A percentile compares a stretch with the other conserved stretches of the same genome.
Conservation (phyloP, 2,113 vertebrate species). For the Boulengeromyrus knoepffleri region DNA sequence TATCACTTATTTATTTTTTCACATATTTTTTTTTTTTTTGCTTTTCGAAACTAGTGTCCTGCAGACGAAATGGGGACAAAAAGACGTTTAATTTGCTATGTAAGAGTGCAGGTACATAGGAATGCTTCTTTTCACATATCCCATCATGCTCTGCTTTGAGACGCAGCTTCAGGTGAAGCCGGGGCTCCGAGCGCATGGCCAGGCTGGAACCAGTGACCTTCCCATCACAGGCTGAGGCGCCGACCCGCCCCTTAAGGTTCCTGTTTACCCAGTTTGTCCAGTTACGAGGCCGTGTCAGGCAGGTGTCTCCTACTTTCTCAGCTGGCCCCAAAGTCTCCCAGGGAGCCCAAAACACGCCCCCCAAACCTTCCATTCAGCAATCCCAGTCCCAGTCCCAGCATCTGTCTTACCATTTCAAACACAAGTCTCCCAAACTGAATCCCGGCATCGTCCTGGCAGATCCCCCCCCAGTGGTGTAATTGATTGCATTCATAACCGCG, state of each 20-base stretch:
- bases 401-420: not conserved
- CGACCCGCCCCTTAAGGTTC: not conserved
- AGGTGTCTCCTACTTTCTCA: not conserved
- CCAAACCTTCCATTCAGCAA: not conserved
- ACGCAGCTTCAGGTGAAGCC: not conserved
- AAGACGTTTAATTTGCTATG: not conserved
- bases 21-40: not conserved
- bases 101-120: not conserved
- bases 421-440: not conserved
- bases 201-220: not conserved
- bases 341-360: not conserved
- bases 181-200: not conserved
- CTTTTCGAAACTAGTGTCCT: not conserved
- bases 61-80: not conserved
- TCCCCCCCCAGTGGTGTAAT: not conserved
- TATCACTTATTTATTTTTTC: not conserved
- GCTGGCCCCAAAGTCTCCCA: not conserved
- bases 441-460: not conserved
- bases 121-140: not conserved
- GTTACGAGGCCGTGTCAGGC: not conserved
- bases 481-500: conserved; percentile 13
- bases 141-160: not conserved
- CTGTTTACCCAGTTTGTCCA: not conserved
- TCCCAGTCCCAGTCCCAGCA: not conserved
- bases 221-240: not conserved